These are phyloP conservation scores for Capromys pilorides DNA, from an alignment of 2,797 vertebrate species.

Conservation along the genomic window DNA sequence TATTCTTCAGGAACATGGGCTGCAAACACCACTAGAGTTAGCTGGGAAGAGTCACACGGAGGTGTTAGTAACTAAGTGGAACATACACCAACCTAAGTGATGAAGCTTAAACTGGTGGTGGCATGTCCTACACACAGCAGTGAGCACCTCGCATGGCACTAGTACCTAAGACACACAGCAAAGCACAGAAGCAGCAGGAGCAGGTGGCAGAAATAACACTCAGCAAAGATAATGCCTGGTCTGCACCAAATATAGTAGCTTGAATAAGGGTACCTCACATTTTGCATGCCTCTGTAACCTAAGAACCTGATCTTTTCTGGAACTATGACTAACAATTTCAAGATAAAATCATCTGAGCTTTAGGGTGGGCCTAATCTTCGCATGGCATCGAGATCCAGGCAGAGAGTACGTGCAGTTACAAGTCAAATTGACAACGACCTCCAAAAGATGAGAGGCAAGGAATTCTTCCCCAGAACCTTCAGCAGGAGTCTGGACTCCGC, in stretches of 20 bases:
- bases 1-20: neutral
- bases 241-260: neutral
- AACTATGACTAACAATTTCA: neutral
- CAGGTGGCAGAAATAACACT: neutral
- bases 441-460: neutral
- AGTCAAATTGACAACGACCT: neutral
- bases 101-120: neutral
- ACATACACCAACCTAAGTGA: too few relatives aligned
- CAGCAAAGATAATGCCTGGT: neutral
- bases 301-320: neutral
- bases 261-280: neutral
- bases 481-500: neutral
- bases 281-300: neutral
- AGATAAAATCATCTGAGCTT: conserved; percentile 16
- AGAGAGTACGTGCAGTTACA: neutral
- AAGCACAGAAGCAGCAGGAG: neutral
- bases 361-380: neutral
- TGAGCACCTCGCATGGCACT: neutral
- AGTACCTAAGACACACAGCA: neutral
- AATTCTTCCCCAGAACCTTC: too few relatives aligned
- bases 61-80: neutral
- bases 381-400: neutral
- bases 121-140: neutral
- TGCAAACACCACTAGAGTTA: neutral
- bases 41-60: neutral